Base-by-base conservation (phyloP, 2,888 invertebrate genomes). In the Caradrina kadenii region DNA sequence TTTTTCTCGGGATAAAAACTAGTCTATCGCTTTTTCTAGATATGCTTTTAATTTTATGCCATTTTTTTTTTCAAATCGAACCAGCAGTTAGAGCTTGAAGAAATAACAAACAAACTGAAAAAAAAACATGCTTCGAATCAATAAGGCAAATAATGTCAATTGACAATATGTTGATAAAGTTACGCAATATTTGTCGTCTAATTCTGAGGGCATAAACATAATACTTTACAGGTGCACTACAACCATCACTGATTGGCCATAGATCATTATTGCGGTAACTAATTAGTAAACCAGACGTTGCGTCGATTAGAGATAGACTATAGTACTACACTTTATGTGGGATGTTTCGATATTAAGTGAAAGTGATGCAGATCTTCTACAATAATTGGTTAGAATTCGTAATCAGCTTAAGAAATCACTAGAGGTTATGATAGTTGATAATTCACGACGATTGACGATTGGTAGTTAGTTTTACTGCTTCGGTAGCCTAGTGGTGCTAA, bases 91-190 rank as follows among this genome's bases (percentile, higher is more conserved):
- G 4, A 26, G 26, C 26, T 26, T 26, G 26, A 26, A 26, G 26
- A 2, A 26, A 26, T n/a, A n/a, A n/a, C n/a, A n/a, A n/a, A n/a
- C n/a, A n/a, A n/a, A n/a, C n/a, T n/a, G n/a, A n/a, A n/a, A n/a
- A n/a, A n/a, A n/a, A n/a, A n/a, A n/a, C n/a, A n/a, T 26, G 26
- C 26, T 26, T 4, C 4, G 26, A 26, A 26, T 26, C 26, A 2
- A 26, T 26, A n/a, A n/a, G n/a, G n/a, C n/a, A n/a, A n/a, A n/a
- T n/a, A n/a, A n/a, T 26, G 26, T 26, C 4, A 63, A 63, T 81
- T 61, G 65, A 69, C 35, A 73, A 73, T 79, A 62, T 0, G 56
- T 59, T 59, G 10, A 67, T 62, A 69, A 70, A 81, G 69, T 80
- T 74, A 69, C 65, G 63, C 31, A 81, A 81, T 45, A 6, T 22